Evolutionary conservation across 2,888 invertebrate genomes (phyloP).

Genomic region (Drosophila pegasa): DNA sequence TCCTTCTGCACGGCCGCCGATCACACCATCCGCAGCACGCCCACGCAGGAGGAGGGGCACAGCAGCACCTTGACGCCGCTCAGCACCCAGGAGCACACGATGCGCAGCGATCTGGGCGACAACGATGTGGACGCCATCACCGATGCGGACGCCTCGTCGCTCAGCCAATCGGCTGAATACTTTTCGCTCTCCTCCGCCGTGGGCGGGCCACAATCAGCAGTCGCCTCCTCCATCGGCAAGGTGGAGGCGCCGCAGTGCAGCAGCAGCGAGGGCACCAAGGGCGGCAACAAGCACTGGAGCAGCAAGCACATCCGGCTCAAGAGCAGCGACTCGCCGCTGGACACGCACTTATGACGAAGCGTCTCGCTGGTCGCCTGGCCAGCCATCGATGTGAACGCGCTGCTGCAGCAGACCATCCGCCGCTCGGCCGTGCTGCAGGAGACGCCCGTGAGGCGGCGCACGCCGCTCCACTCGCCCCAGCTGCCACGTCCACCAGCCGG

Average conservation of each 20-base stretch:
- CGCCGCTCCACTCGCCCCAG: conserved; percentile 17
- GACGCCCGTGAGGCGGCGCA: conserved; percentile 55
- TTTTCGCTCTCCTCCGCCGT: conserved; percentile 80
- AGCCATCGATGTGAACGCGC: conserved; percentile 85
- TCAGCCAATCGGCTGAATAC: conserved; percentile 83
- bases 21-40: conserved; percentile 59
- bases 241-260: conserved; percentile 10
- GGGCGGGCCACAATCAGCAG: conserved; percentile 20
- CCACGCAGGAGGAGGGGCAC: conserved; percentile 57
- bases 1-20: conserved; percentile 74
- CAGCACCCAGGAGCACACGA: conserved; percentile 75
- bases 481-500: conserved; percentile 28
- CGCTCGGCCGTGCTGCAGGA: conserved; percentile 83
- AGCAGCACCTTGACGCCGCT: conserved; percentile 80
- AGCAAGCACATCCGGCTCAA: conserved; percentile 82
- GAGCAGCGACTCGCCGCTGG: conserved; percentile 72
- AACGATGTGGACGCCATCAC: conserved; percentile 46
- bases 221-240: not conserved
- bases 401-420: conserved; percentile 84
- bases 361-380: conserved; percentile 86
- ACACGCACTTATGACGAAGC: conserved; percentile 85
- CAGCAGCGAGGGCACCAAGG: conserved; percentile 21
- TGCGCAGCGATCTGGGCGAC: conserved; percentile 70
- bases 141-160: conserved; percentile 79
- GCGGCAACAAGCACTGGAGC: conserved; percentile 66